phyloP scores from a whole-genome alignment of 2,888 invertebrate species.

The Petrolisthes manimaculis region DNA sequence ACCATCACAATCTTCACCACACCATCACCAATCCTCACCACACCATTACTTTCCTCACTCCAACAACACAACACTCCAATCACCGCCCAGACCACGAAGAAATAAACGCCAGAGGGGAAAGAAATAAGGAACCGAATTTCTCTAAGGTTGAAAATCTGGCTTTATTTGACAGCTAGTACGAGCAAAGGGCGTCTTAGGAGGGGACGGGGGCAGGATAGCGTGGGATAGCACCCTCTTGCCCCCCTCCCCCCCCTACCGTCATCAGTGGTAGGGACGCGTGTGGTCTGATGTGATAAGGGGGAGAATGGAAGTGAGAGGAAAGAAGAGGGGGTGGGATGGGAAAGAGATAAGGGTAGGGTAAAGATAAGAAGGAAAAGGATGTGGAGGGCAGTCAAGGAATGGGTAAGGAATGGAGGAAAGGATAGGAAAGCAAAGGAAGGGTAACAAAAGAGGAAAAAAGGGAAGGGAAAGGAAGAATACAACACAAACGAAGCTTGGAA shows the following conservation, averaged over 20 bases:
- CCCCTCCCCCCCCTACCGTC: no score
- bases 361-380: neutral
- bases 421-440: no score
- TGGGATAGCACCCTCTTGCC: neutral
- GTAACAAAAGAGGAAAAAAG: neutral
- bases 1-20: neutral
- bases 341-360: neutral
- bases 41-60: neutral
- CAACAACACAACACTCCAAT: neutral
- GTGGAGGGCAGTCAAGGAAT: neutral
- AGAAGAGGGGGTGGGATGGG: neutral
- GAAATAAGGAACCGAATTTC: neutral
- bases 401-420: neutral
- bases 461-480: no score
- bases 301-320: neutral
- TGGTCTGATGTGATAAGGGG: neutral
- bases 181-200: neutral
- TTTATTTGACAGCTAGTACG: neutral
- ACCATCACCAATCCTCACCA: neutral
- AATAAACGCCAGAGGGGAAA: neutral
- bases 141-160: neutral
- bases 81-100: neutral
- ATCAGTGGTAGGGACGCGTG: neutral
- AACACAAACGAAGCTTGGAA: no score
- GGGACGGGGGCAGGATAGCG: neutral